Evolutionary conservation across 2,888 invertebrate species (phyloP), one percentile per base, ranked within the genome.

Genomic region (Apamea monoglypha): DNA sequence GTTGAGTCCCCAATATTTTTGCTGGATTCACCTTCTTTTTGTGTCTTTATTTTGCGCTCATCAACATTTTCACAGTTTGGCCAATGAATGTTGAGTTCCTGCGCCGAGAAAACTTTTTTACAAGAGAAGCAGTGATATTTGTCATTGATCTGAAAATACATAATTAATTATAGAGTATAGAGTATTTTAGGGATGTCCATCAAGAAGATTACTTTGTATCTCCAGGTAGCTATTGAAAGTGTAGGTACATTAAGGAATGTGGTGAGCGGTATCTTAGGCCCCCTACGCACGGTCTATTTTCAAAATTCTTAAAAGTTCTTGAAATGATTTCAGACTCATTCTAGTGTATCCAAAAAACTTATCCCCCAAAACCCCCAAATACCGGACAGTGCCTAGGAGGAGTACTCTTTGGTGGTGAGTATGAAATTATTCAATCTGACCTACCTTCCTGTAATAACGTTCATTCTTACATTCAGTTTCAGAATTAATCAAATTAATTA

Each of bases 111-210:
- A 72, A 86, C 84, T 73, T 89, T 88, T 64, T 92, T 92, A 83
- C 95, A 95, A n/a, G 85, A 82, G 53, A 95, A 95, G 81, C 95
- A 95, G 82, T 93, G 94, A 73, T 91, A 91, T 3, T 72, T 88
- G 2, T 91, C 81, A 7, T 86, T 88, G 21, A 94, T 87, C 95
- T 95, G 91, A 68, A 68, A 94, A 76, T 29, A 53, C 0, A 47
- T 50, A 47, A 12, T 47, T 14, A 44, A 44, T 1, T 6, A 44
- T 36, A 36, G 3, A 36, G 36, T 18, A 21, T 18, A 64, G 1
- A 2, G 16, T 68, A 64, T 44, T 18, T 29, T 14, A 74, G 29
- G 3, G 14, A 25, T 8, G 5, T 36, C 1, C 21, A 32, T 32
- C 0, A 14, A 59, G 25, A 25, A 3, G 29, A 18, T 50, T 32